Evolutionary conservation across 1,140 invertebrate species (phyloP), one percentile per base, ranked within the genome.

Genomic region (Meloidogyne exigua): DNA sequence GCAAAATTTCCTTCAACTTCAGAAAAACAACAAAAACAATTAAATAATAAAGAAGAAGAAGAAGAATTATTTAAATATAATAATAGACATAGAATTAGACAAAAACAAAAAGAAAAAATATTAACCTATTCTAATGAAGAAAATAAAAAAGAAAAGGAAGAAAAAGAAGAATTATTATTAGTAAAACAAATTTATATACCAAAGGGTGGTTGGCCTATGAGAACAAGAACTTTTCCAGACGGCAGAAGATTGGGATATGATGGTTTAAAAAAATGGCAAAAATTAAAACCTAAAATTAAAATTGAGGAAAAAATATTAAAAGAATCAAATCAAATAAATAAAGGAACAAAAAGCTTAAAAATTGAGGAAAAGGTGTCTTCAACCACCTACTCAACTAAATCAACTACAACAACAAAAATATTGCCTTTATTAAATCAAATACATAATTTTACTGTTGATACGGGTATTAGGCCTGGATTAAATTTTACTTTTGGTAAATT

Each of bases 401-500:
- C 12, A 39, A 49, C 23, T 36, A 25, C 10, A 25, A 66, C 26
- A 73, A 73, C 72, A 66, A 73, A 57, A 66, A 57, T n/a, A 21
- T 11, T 64, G 36, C 28, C n/a, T 32, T 39, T 36, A 39, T 39
- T 39, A 39, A 39, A 39, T 39, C 36, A 39, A 39, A 39, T 39
- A 25, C 72, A 36, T 26, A 25, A 49, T n/a, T 64, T 26, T 18
- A 62, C 12, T n/a, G 28, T 68, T 0, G 72, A 73, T 39, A 23
- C 23, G 72, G 72, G 39, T 62, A 65, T 36, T 32, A 73, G 18
- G n/a, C 44, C 72, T 26, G 72, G 72, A 62, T 36, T 73, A 13
- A 44, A 73, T 64, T 73, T 73, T 65, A 73, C 72, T 65, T 73
- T 73, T 64, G 49, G 49, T 57, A 57, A 57, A n/a, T n/a, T 3